phyloP scores from a whole-genome alignment of 2,113 vertebrate species.

The Psammodynastes pulverulentus region DNA sequence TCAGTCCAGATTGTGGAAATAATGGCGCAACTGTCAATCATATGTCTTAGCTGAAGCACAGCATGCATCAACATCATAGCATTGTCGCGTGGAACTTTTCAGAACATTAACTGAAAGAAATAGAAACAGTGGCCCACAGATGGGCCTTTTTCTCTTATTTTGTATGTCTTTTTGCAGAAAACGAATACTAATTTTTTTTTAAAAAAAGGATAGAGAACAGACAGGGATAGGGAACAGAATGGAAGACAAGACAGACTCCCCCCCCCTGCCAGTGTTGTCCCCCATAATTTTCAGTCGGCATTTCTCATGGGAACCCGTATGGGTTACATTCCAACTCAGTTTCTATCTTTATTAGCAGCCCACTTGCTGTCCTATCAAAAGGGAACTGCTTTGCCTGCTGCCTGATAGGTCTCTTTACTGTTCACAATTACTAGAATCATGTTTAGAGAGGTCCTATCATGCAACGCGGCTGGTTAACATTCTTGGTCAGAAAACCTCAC shows the following conservation, averaged over 20 bases:
- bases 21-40: constrained; percentile 61
- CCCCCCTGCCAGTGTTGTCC: neutral
- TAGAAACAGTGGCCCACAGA: constrained; percentile 44
- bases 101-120: constrained; percentile 53
- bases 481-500: neutral
- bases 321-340: neutral
- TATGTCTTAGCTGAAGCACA: constrained; percentile 37
- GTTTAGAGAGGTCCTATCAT: neutral
- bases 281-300: neutral
- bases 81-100: constrained; percentile 48
- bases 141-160: constrained; percentile 50
- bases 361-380: neutral
- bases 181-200: constrained; percentile 34
- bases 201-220: neutral
- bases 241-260: neutral
- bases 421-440: neutral
- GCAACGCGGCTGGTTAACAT: neutral
- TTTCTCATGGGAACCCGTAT: neutral
- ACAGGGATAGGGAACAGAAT: constrained; percentile 5
- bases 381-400: neutral
- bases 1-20: constrained; percentile 58
- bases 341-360: neutral
- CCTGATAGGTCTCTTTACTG: neutral
- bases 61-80: constrained; percentile 47
- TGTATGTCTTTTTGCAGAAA: constrained; percentile 43